Evolutionary conservation across 1,140 invertebrate species (phyloP), one percentile per base, ranked within the genome.

Genomic region (Monochamus saltuarius): DNA sequence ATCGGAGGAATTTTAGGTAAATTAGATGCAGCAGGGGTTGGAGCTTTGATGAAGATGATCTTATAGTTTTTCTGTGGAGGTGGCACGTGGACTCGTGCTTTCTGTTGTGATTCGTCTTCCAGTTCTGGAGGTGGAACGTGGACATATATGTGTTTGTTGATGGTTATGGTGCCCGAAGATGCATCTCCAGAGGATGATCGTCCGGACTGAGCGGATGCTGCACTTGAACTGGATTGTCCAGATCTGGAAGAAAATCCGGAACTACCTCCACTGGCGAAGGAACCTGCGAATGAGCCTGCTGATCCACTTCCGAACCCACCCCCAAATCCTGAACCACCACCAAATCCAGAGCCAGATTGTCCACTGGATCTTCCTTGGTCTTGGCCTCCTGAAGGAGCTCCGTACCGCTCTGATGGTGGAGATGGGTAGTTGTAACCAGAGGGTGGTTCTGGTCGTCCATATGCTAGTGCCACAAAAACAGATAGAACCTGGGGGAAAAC

Each of bases 11-110:
- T 17, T 11, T 42, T 43, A 17, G 52, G 57, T 14, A 17, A 11
- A 9, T 46, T 16, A 22, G 45, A 11, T 9, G 49, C 38, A 45
- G 45, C 45, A 16, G 38, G 7, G n/a, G 37, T 19, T 2, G 64
- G 64, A n/a, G 61, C 56, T 53, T 66, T 59, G 38, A 66, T 62
- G 57, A 66, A 66, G 29, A 66, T 62, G 19, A 62, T 62, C 46
- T 61, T 66, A 53, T 66, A 66, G 29, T 39, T 19, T 39, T 56
- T 66, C 38, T 46, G 49, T 4, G 56, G 42, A 17, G 59, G 29
- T 38, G 55, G 43, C 7, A 42, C n/a, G 22, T 53, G 7, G 8
- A 53, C 40, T 11, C 43, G 34, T 6, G 57, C 34, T 58, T 52
- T 45, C 10, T 52, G 60, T 3, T 39, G 54, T 19, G 19, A 7